Percentiles rank a stretch among this genome's conserved stretches.
Conservation (phyloP, 2,113 vertebrate species). For the Clarias batrachus region DNA sequence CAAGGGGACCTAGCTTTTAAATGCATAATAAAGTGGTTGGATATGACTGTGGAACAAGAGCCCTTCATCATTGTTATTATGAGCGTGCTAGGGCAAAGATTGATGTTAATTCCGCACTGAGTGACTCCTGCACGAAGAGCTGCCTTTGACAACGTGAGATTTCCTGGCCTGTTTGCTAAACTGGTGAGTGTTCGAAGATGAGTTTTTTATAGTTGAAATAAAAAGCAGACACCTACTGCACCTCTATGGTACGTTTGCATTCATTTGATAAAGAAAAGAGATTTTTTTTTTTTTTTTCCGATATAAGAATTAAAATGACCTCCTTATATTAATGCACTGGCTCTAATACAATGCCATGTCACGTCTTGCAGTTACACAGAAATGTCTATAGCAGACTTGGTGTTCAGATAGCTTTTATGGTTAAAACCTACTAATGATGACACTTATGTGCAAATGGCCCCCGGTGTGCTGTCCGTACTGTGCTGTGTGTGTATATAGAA, state of each 20-base stretch:
- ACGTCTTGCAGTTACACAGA: not conserved
- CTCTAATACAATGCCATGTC: not conserved
- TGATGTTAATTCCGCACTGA: conserved; percentile 6
- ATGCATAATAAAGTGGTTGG: conserved; percentile 42
- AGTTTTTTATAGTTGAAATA: too few relatives aligned
- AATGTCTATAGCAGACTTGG: not conserved
- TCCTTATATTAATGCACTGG: not conserved
- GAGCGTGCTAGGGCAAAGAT: not conserved
- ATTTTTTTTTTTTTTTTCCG: not conserved
- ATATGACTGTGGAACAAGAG: conserved; percentile 18
- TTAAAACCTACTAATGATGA: too few relatives aligned
- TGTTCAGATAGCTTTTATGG: not conserved
- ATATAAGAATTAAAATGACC: not conserved
- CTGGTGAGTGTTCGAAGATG: not conserved
- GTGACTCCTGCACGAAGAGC: not conserved
- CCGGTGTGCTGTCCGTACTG: not conserved
- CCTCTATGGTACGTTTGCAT: not conserved
- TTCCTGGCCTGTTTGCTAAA: not conserved
- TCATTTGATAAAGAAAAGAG: not conserved
- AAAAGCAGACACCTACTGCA: not conserved
- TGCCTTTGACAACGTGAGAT: not conserved
- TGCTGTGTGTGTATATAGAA: not conserved
- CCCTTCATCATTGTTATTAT: conserved; percentile 37
- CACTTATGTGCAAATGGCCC: too few relatives aligned
- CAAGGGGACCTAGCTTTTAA: conserved; percentile 40